Evolutionary conservation across 2,888 invertebrate species (phyloP).

Genomic region (Tipula lateralis): DNA sequence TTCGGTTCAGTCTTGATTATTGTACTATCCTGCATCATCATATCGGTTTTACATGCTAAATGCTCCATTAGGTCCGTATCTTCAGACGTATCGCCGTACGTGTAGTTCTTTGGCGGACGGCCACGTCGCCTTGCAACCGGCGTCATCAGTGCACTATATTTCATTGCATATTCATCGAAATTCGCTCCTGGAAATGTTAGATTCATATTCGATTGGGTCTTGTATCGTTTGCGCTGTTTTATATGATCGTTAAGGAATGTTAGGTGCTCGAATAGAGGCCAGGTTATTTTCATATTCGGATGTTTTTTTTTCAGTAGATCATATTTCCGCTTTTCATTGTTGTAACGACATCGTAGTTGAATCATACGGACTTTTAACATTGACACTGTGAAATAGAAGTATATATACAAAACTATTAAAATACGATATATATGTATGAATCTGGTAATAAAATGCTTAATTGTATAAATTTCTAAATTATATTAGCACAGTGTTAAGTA

Average conservation of each 20-base stretch:
- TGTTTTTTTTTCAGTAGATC: neutral
- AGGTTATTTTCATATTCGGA: neutral
- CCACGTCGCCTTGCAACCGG: neutral
- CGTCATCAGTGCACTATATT: neutral
- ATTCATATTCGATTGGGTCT: slow-evolving; percentile 12
- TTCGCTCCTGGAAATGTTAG: neutral
- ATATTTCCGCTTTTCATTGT: slow-evolving; percentile 25
- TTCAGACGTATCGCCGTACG: neutral
- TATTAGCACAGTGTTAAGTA: neutral
- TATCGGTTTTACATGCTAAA: neutral
- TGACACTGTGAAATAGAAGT: neutral
- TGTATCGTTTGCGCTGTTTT: slow-evolving; percentile 12
- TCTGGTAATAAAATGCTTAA: neutral
- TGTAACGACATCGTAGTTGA: slow-evolving; percentile 25
- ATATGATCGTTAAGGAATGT: slow-evolving; percentile 13
- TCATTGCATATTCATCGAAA: neutral
- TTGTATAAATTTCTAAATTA: neutral
- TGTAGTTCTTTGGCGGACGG: neutral
- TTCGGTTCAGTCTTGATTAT: neutral
- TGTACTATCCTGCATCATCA: neutral
- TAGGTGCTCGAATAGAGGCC: slow-evolving; percentile 6
- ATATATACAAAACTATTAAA: neutral
- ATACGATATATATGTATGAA: neutral
- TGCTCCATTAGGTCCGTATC: slow-evolving; percentile 11
- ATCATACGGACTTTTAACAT: slow-evolving; percentile 25